Evolutionary conservation across 2,113 vertebrate genomes (phyloP).

Genomic region (Gobiocypris rarus): DNA sequence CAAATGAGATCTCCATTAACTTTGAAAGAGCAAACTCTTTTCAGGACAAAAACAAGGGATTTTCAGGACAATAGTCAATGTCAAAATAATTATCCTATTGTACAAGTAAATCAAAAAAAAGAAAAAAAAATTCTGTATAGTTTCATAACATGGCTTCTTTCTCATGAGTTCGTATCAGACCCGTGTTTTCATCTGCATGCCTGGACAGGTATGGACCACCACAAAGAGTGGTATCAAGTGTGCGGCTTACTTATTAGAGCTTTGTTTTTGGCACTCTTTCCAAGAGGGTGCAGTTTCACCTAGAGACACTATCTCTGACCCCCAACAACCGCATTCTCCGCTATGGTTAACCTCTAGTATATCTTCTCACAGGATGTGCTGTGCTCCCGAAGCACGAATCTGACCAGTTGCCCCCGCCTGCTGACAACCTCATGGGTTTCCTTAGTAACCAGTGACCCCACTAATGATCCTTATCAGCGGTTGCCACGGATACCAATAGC

Average conservation of each 20-base stretch:
- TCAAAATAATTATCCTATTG: neutral
- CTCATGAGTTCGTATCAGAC: conserved; percentile 5
- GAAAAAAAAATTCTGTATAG: conserved; percentile 4
- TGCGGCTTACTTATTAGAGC: conserved; percentile 34
- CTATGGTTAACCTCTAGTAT: conserved; percentile 24
- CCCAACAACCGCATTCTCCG: conserved; percentile 8
- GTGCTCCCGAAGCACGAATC: conserved; percentile 29
- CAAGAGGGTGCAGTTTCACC: conserved; percentile 26
- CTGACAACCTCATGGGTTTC: conserved; percentile 49
- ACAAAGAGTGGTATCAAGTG: conserved; percentile 34
- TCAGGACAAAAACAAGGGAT: too few relatives aligned
- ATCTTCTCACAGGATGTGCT: conserved; percentile 36
- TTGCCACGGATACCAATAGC: conserved; percentile 58
- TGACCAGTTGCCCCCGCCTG: conserved; percentile 39
- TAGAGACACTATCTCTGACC: conserved; percentile 27
- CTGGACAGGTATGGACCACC: conserved; percentile 54
- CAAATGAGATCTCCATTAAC: neutral
- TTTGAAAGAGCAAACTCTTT: neutral
- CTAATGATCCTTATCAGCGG: conserved; percentile 60
- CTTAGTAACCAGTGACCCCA: conserved; percentile 56
- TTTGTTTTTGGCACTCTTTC: conserved; percentile 2
- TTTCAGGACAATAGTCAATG: neutral
- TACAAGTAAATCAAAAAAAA: neutral
- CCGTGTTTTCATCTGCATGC: conserved; percentile 46
- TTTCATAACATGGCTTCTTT: conserved; percentile 22